Evolutionary conservation across 2,113 vertebrate genomes (phyloP).

Genomic region (Amphilophus citrinellus): DNA sequence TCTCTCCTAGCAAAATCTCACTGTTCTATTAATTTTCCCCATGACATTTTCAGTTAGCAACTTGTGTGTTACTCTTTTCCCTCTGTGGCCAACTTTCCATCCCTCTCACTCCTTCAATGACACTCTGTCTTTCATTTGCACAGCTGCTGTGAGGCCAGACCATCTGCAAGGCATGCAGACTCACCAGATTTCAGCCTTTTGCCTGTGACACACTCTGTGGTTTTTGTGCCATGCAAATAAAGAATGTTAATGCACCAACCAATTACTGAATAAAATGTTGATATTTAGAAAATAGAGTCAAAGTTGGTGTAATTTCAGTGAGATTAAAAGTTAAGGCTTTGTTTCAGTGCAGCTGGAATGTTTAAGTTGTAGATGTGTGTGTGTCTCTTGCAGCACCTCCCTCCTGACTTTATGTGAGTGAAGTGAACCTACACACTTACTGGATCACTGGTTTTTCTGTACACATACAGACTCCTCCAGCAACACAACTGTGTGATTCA

Average conservation of each 20-base stretch:
- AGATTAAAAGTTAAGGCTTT: slow-evolving; percentile 47
- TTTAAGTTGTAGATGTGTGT: slow-evolving; percentile 54
- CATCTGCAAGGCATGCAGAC: slow-evolving; percentile 70
- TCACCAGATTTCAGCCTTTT: slow-evolving; percentile 47
- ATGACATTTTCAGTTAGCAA: slow-evolving; percentile 72
- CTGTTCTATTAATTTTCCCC: slow-evolving; percentile 64
- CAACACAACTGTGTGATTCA: slow-evolving; percentile 78
- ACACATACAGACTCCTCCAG: slow-evolving; percentile 69
- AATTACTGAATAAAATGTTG: slow-evolving; percentile 46
- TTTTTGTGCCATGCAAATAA: slow-evolving; percentile 48
- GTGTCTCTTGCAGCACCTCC: slow-evolving; percentile 49
- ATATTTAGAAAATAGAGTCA: slow-evolving; percentile 26
- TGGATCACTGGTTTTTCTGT: slow-evolving; percentile 77
- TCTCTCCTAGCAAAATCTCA: slow-evolving; percentile 56
- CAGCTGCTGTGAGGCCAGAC: slow-evolving; percentile 73
- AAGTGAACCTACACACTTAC: slow-evolving; percentile 78
- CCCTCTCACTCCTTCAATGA: slow-evolving; percentile 69
- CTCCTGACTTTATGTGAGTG: slow-evolving; percentile 73
- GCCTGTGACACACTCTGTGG: slow-evolving; percentile 40
- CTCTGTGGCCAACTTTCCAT: slow-evolving; percentile 79
- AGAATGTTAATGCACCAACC: slow-evolving; percentile 30
- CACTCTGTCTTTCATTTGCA: slow-evolving; percentile 79
- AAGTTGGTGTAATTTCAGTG: slow-evolving; percentile 15
- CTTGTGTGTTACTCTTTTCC: slow-evolving; percentile 71
- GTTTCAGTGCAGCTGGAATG: slow-evolving; percentile 52